These are phyloP conservation scores for Sympetrum striolatum DNA, from an alignment of 2,888 invertebrate genomes.

Conservation along the genomic window DNA sequence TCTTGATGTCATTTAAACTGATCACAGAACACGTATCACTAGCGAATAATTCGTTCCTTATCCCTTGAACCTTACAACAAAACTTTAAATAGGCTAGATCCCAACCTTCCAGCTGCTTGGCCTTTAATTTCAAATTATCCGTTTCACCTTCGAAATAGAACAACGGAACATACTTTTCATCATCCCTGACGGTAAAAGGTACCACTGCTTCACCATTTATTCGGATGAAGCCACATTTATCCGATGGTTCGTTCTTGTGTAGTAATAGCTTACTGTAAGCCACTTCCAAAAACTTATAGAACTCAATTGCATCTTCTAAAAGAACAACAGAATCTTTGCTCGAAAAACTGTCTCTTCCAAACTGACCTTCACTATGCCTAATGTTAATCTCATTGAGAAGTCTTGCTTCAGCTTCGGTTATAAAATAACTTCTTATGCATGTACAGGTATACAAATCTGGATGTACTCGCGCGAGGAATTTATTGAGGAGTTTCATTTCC, in stretches of 20 bases:
- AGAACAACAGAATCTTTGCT: conserved; percentile 89
- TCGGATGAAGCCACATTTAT: conserved; percentile 88
- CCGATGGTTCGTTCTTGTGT: conserved; percentile 65
- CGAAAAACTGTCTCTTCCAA: conserved; percentile 64
- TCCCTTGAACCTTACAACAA: conserved; percentile 93
- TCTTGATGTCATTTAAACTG: conserved; percentile 86
- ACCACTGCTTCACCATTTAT: conserved; percentile 94
- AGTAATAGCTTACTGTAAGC: conserved; percentile 84
- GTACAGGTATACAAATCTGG: conserved; percentile 91
- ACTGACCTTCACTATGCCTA: conserved; percentile 89
- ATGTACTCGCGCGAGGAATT: conserved; percentile 87
- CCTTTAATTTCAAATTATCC: conserved; percentile 87
- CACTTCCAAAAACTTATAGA: conserved; percentile 88
- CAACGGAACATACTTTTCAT: conserved; percentile 87
- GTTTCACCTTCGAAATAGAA: conserved; percentile 87
- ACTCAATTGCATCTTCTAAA: conserved; percentile 85
- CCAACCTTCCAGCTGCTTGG: conserved; percentile 89
- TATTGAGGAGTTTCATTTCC: conserved; percentile 87
- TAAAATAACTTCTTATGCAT: conserved; percentile 90
- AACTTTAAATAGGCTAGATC: conserved; percentile 91
- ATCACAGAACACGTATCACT: conserved; percentile 91
- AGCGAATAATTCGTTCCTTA: conserved; percentile 87
- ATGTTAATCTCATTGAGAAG: conserved; percentile 91
- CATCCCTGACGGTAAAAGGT: conserved; percentile 85
- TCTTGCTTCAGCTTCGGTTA: conserved; percentile 88